Percentiles rank a stretch among this genome's conserved stretches.
Evolutionary conservation across 2,888 invertebrate species (phyloP).

Genomic region (Heteropelma amictum): DNA sequence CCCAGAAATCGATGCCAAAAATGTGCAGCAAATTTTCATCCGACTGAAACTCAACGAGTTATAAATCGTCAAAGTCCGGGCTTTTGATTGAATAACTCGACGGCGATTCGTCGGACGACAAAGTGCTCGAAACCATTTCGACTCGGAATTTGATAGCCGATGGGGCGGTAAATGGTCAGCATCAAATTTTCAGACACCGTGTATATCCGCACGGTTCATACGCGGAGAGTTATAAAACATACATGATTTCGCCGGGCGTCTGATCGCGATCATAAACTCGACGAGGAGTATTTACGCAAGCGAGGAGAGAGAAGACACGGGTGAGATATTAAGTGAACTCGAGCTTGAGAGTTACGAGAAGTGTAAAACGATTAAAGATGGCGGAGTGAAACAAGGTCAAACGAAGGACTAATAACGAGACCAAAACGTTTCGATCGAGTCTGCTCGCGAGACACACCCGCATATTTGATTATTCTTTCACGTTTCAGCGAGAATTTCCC

Average conservation of each 20-base stretch:
- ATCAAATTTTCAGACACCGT: not conserved
- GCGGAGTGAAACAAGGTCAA: constrained; percentile 29
- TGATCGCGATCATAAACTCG: not conserved
- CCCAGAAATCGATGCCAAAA: too few relatives aligned
- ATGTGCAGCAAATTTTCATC: too few relatives aligned
- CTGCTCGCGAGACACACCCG: not conserved
- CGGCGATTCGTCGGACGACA: too few relatives aligned
- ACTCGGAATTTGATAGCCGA: too few relatives aligned
- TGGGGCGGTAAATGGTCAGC: too few relatives aligned
- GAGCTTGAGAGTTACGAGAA: constrained; percentile 3
- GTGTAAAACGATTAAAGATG: constrained; percentile 26
- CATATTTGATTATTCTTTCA: not conserved
- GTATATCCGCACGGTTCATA: not conserved
- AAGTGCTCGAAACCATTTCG: too few relatives aligned
- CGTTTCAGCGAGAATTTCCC: too few relatives aligned
- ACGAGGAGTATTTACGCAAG: constrained; percentile 39
- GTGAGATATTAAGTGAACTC: constrained; percentile 12
- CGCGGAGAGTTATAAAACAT: not conserved
- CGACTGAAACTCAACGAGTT: too few relatives aligned
- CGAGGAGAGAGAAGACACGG: not conserved
- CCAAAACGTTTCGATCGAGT: not conserved
- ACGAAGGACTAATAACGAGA: not conserved
- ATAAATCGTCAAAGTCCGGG: too few relatives aligned
- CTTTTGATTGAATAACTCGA: too few relatives aligned
- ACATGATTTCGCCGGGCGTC: not conserved